phyloP scores from a whole-genome alignment of 2,797 vertebrate species.

The Ptychobarbus kaznakovi region DNA sequence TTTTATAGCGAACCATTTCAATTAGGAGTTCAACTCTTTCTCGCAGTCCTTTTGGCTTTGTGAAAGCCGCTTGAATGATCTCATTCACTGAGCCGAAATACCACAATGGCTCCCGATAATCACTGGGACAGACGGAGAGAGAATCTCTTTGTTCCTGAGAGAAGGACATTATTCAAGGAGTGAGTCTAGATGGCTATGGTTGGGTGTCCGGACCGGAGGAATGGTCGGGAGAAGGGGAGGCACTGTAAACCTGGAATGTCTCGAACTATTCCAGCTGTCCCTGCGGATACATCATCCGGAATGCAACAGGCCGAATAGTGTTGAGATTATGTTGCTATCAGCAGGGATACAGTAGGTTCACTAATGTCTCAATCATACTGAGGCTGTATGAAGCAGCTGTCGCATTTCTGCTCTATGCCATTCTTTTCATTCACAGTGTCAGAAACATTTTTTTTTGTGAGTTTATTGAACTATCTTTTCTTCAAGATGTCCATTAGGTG shows the following conservation, averaged over 20 bases:
- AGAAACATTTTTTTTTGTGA: not conserved
- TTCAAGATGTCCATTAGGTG: not conserved
- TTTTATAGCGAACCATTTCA: slow-evolving; percentile 15
- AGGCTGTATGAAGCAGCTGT: slow-evolving; percentile 1
- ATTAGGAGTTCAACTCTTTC: slow-evolving; percentile 11
- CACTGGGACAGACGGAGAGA: slow-evolving; percentile 25
- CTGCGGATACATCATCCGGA: not conserved
- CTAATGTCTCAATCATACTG: slow-evolving; percentile 43
- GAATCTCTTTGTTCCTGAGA: slow-evolving; percentile 29
- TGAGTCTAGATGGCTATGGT: not conserved
- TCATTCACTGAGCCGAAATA: slow-evolving; percentile 17
- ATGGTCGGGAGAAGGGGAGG: slow-evolving; percentile 9
- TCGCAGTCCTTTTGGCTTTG: slow-evolving; percentile 12
- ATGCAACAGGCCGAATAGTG: slow-evolving; percentile 1
- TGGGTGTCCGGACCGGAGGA: not conserved
- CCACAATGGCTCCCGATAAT: slow-evolving; percentile 31
- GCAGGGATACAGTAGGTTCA: slow-evolving; percentile 28
- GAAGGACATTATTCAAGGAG: slow-evolving; percentile 30
- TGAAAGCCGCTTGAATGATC: slow-evolving; percentile 34
- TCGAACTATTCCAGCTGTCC: slow-evolving; percentile 32
- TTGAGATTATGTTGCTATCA: slow-evolving; percentile 33
- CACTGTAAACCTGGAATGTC: not conserved
- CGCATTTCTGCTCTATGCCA: not conserved
- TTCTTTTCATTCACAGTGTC: not conserved
- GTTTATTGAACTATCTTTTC: not conserved